These are phyloP conservation scores for Kryphioiulus occultus DNA, from an alignment of 2,888 invertebrate species.

Conservation along the genomic window DNA sequence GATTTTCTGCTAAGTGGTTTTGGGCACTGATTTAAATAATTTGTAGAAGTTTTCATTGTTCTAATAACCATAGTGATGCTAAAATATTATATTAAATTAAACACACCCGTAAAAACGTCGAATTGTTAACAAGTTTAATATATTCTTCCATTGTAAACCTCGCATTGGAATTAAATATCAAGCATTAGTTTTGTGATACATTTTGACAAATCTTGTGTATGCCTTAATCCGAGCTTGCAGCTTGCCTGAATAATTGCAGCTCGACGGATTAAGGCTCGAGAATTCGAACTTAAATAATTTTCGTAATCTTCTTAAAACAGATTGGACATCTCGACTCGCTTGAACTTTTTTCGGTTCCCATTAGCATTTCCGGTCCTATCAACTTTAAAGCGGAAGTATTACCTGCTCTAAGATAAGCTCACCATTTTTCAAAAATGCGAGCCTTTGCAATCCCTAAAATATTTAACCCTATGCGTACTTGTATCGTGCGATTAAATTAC, in stretches of 20 bases:
- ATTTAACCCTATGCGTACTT: no score
- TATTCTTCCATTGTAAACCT: no score
- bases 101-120: no score
- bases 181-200: background rate
- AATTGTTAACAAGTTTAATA: no score
- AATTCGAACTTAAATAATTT: background rate
- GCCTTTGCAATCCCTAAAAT: background rate
- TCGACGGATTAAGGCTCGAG: background rate
- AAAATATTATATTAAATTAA: no score
- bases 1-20: no score
- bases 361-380: slow-evolving; percentile 14
- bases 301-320: background rate
- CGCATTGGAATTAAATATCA: no score
- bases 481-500: no score
- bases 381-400: slow-evolving; percentile 27
- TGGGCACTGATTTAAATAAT: no score
- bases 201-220: background rate
- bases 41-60: no score
- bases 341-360: background rate
- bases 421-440: background rate
- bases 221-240: background rate
- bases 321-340: background rate
- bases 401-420: background rate
- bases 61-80: no score
- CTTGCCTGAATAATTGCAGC: background rate